Percentiles rank a stretch among this genome's conserved stretches.
Conservation (phyloP, 2,113 vertebrate species). For the Myanophis thanlyinensis region DNA sequence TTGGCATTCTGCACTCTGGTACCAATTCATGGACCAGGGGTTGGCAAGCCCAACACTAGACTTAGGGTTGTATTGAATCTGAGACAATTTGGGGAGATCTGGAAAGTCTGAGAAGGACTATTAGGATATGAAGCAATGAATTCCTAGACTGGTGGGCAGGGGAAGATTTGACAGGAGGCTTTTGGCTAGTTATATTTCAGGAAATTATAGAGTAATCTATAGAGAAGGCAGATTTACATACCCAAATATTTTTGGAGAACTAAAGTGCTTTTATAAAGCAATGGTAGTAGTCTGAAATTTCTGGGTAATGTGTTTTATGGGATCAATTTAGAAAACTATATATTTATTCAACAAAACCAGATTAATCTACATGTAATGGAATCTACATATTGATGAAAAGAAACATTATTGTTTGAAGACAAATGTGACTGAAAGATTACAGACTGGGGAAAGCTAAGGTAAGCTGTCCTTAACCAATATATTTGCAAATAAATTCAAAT, state of each 20-base stretch:
- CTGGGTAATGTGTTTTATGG: not conserved
- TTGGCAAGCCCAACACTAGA: no score
- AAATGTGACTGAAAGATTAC: not conserved
- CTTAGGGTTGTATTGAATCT: not conserved
- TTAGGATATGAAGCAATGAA: not conserved
- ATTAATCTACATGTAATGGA: not conserved
- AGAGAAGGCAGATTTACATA: not conserved
- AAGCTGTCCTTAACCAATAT: not conserved
- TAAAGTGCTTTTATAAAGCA: not conserved
- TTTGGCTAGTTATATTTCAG: not conserved
- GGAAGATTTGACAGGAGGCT: not conserved
- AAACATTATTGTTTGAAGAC: not conserved
- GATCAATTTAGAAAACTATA: not conserved
- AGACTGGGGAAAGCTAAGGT: not conserved
- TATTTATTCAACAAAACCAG: not conserved
- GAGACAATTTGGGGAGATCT: not conserved
- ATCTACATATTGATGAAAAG: not conserved
- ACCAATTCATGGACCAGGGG: no score
- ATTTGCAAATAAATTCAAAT: not conserved
- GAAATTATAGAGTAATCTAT: not conserved
- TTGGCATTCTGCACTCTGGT: not conserved
- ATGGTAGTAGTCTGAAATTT: not conserved
- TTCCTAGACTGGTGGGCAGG: not conserved
- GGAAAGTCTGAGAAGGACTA: not conserved
- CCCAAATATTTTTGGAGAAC: not conserved